Conservation (phyloP, 23 tunicate genomes). For the Styela clava region DNA sequence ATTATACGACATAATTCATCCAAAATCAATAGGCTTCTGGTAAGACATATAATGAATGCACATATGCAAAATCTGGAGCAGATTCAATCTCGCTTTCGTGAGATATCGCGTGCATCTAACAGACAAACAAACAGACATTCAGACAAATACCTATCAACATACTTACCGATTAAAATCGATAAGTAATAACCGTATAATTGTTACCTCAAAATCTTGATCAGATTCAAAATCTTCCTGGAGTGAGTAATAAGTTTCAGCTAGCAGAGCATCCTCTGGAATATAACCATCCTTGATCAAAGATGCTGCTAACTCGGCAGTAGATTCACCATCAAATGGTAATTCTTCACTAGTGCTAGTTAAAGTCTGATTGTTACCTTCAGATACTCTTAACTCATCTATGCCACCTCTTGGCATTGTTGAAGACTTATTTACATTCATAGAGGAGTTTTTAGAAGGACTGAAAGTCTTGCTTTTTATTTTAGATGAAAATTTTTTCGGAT, state of each 20-base stretch:
- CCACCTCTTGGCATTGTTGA: not conserved
- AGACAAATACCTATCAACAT: too few relatives aligned
- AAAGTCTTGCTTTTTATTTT: not conserved
- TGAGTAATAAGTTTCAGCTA: constrained; percentile 77
- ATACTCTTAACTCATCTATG: not conserved
- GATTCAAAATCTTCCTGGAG: constrained; percentile 65
- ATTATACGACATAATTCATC: too few relatives aligned
- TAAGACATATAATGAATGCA: too few relatives aligned
- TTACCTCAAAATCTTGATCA: not conserved
- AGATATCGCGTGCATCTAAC: too few relatives aligned
- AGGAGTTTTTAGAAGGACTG: not conserved
- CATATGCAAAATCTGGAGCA: too few relatives aligned
- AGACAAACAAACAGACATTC: too few relatives aligned
- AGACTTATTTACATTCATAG: not conserved
- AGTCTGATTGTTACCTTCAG: not conserved
- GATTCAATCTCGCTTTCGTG: too few relatives aligned
- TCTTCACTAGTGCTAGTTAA: not conserved
- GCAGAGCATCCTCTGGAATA: constrained; percentile 73
- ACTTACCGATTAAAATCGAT: too few relatives aligned
- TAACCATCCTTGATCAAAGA: constrained; percentile 7
- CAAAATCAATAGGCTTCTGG: too few relatives aligned
- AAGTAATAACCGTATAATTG: too few relatives aligned
- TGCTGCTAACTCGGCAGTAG: constrained; percentile 6
- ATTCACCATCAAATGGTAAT: constrained; percentile 5
- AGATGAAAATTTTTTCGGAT: not conserved